Conservation (phyloP, 1,140 invertebrate species). For the Drosophila ananassae region DNA sequence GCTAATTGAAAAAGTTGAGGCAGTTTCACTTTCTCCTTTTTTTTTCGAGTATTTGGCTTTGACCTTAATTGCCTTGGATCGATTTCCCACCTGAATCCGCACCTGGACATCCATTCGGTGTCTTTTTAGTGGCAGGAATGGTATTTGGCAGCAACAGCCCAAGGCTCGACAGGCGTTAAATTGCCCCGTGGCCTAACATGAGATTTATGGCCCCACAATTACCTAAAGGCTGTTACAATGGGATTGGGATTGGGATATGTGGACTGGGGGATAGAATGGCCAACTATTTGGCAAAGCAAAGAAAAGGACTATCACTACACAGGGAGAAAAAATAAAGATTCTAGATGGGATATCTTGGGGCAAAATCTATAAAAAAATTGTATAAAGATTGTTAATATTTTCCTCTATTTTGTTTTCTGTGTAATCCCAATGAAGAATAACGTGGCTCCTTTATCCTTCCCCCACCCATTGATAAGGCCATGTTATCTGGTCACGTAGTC, state of each 20-base stretch:
- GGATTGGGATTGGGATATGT: slow-evolving; percentile 8
- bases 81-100: slow-evolving; percentile 56
- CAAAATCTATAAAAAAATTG: too few species aligned
- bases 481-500: slow-evolving; percentile 76
- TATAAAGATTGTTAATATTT: too few species aligned
- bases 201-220: slow-evolving; percentile 73
- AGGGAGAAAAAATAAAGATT: not conserved
- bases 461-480: slow-evolving; percentile 16
- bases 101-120: slow-evolving; percentile 36
- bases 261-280: not conserved
- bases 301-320: not conserved
- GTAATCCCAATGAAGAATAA: slow-evolving; percentile 30
- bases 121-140: slow-evolving; percentile 51
- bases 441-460: not conserved
- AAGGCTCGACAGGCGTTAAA: slow-evolving; percentile 52
- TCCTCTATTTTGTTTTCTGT: not conserved
- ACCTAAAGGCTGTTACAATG: slow-evolving; percentile 50
- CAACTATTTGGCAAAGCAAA: slow-evolving; percentile 28
- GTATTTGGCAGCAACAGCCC: slow-evolving; percentile 23
- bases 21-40: slow-evolving; percentile 32
- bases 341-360: not conserved
- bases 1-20: slow-evolving; percentile 74
- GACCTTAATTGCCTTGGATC: slow-evolving; percentile 72
- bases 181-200: slow-evolving; percentile 50
- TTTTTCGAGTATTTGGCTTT: slow-evolving; percentile 13